phyloP scores from a whole-genome alignment of 2,888 invertebrate genomes.

The Chymomyza amoena region DNA sequence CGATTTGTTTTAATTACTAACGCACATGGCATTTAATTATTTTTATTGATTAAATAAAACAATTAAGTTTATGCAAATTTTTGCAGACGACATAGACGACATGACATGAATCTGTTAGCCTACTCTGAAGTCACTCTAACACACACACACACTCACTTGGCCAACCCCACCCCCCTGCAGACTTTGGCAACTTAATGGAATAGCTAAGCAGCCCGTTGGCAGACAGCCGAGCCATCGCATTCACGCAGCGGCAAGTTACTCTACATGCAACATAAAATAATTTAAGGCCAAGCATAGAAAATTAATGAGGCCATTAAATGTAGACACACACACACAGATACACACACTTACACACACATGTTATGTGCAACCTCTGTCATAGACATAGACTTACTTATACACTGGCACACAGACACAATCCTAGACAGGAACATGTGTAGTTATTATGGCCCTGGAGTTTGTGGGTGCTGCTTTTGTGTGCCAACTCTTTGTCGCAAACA shows the following conservation, averaged over 20 bases:
- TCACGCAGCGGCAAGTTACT: constrained; percentile 5
- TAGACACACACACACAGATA: constrained; percentile 42
- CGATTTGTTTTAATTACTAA: constrained; percentile 73
- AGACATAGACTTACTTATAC: not conserved
- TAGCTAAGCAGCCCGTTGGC: constrained; percentile 51
- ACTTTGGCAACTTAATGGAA: constrained; percentile 62
- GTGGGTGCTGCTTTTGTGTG: constrained; percentile 7
- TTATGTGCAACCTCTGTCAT: not conserved
- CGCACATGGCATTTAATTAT: constrained; percentile 74
- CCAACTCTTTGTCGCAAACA: constrained; percentile 21
- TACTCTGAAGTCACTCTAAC: not conserved
- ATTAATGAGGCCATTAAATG: constrained; percentile 75
- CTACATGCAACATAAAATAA: constrained; percentile 24
- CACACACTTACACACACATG: constrained; percentile 26
- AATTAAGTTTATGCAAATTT: constrained; percentile 73
- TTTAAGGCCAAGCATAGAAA: constrained; percentile 72
- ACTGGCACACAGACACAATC: not conserved
- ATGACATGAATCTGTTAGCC: constrained; percentile 1
- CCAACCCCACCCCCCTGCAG: not conserved
- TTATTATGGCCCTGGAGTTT: not conserved
- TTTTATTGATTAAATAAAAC: constrained; percentile 75
- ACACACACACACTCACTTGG: too few species aligned
- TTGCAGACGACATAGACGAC: constrained; percentile 34
- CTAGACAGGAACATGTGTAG: not conserved
- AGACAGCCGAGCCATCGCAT: not conserved